Base-by-base conservation (phyloP, 2,888 invertebrate genomes). In the Ormyrus rosae region DNA sequence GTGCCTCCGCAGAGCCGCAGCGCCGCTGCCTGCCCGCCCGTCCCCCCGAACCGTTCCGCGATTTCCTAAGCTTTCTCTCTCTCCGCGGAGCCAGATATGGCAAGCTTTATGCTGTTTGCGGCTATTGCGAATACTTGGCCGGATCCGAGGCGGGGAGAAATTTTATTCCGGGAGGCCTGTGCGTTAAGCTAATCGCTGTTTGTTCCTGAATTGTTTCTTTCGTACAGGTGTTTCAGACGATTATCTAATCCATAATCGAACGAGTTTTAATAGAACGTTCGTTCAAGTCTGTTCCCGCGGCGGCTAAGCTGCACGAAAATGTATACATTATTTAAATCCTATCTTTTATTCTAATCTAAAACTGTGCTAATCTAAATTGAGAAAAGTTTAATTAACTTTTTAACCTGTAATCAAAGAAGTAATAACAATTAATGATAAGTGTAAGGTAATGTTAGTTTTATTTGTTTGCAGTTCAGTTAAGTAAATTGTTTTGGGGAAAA, bases 401-500 rank as follows among this genome's bases (percentile, higher is more conserved):
- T 68, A 68, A 50, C 55, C 68, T 11, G 10, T 34, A 45, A 2
- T 56, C n/a, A 51, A 69, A 74, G 61, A 13, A 69, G 53, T 56
- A 63, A 68, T 74, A 76, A 72, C 67, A 74, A 71, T 76, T 72
- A 61, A 68, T 65, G 75, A 71, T 71, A 76, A 74, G 65, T 65
- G 53, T 51, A 75, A 46, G 61, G 9, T 76, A 76, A 76, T 46
- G 67, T 56, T 80, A 68, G 71, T 80, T 76, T 80, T 72, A 72
- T 80, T 68, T 70, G 63, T 79, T 79, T 58, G 48, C 45, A 60
- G n/a, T 63, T 61, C 34, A 70, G 80, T 76, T 80, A 76, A 76
- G 76, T 80, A 68, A 71, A 76, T 80, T 76, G 80, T 76, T 80
- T 76, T 7, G 50, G 50, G 50, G 19, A 19, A 73, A 73, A 73